Base-by-base conservation (phyloP, 35 echinoderm and acorn worm species). In the Amphiura filiformis region DNA sequence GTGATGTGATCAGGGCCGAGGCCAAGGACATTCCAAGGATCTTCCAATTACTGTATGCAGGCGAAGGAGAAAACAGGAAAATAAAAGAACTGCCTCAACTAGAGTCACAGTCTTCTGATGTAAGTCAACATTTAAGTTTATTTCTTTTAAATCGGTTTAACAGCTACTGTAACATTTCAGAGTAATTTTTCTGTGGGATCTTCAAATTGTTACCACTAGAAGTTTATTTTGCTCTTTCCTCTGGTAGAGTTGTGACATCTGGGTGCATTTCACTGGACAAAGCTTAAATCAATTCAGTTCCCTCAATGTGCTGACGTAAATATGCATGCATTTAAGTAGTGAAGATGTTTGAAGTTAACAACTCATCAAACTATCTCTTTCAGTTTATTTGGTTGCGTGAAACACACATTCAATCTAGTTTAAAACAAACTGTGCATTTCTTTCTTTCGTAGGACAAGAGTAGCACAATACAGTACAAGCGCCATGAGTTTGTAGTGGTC, bases 41-140 rank as follows among this genome's bases (percentile, higher is more conserved):
- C 86, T 98, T 98, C 90, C 96, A 98, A 65, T 44, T 98, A 2
- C 76, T 98, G 23, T 98, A 98, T 85, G 96, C 96, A 20, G 96
- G 96, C 13, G 96, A 98, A 79, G 96, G 96, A 44, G 96, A 98
- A 49, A 92, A 79, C 34, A 84, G 91, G 37, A 89, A 86, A 77
- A 76, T 76, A n/a, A 52, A 65, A 75, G 87, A 94, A 0, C 82
- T 42, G 26, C 35, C 79, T 22, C 18, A 31, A 52, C 44, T 52
- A 20, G 44, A 52, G 44, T 52, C 44, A 14, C 47, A 84, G 22
- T 14, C 76, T 18, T 39, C 77, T 1, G 86, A 88, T 13, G 86
- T 78, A 47, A 47, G 36, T 0, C 76, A 88, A 4, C 33, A 80
- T n/a, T 70, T n/a, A 84, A 17, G 32, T 56, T 37, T 28, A 11